Base-by-base conservation (phyloP, 1,140 invertebrate species). In the Dinoponera quadriceps region DNA sequence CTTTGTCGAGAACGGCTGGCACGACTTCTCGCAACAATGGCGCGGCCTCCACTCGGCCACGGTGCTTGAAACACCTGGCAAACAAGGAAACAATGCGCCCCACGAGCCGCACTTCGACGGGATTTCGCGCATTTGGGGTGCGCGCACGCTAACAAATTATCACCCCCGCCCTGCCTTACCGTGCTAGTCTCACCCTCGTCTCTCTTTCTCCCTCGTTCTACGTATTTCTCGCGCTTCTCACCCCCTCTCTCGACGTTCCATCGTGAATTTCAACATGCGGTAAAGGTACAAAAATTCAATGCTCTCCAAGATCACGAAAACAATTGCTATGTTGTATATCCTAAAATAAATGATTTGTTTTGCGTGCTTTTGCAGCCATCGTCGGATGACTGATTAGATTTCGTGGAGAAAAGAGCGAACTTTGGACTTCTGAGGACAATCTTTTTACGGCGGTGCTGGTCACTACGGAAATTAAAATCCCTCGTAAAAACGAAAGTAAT, bases 31-130 rank as follows among this genome's bases (percentile, higher is more conserved):
- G 90, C 86, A 90, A 92, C 92, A 93, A 93, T 93, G 91, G 92
- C 88, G 90, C 85, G 91, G 90, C 89, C 91, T 86, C 89, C 88
- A 91, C 92, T 92, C 86, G 85, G 87, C 84, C 77, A 29, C 73
- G 90, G 81, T 85, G 92, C 93, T 94, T 91, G 92, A 94, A 94
- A 93, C 93, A 94, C 93, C 93, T 94, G 92, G 93, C 92, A 94
- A 94, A 94, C 92, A 94, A 94, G 92, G 91, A 94, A 93, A 94
- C 93, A 94, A 93, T 94, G 91, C 92, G 88, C 85, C 92, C 87
- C 84, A 84, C 88, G 89, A 87, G 88, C 82, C 90, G 88, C 89
- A 92, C 91, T 92, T 91, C 84, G 87, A 90, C 90, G 90, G 88
- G 92, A 93, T 93, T 93, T 93, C 90, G 91, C 92, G 92, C 92